A percentile compares a stretch with the other conserved stretches of the same genome.
phyloP scores from a whole-genome alignment of 1,140 invertebrate species.

The Daktulosphaira vitifoliae region DNA sequence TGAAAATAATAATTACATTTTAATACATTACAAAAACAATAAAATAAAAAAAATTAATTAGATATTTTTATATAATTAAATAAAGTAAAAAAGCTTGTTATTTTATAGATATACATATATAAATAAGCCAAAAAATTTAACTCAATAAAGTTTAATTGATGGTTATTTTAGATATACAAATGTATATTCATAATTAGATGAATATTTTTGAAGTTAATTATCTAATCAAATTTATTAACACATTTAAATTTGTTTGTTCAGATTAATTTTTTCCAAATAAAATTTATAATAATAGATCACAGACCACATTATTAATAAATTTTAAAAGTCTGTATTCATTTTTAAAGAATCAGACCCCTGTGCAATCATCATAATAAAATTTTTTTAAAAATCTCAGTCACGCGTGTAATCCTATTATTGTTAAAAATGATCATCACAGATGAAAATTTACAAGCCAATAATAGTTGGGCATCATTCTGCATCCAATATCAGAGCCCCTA shows the following conservation, averaged over 20 bases:
- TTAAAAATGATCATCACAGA: background rate
- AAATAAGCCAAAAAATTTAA: too few species aligned
- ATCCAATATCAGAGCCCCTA: conserved; percentile 26
- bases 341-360: conserved; percentile 16
- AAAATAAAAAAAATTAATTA: too few species aligned
- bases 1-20: too few species aligned
- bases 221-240: too few species aligned
- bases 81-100: too few species aligned
- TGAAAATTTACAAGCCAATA: background rate
- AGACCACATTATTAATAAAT: conserved; percentile 22
- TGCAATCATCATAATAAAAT: conserved; percentile 18
- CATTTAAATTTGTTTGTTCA: too few species aligned
- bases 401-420: conserved; percentile 2
- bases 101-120: too few species aligned
- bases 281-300: conserved; percentile 21
- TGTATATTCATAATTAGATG: too few species aligned
- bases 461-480: conserved; percentile 26
- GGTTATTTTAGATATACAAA: too few species aligned
- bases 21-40: too few species aligned
- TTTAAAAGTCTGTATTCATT: conserved; percentile 10
- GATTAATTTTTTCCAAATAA: conserved; percentile 8
- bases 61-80: too few species aligned
- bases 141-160: too few species aligned
- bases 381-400: background rate
- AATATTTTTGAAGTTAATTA: background rate